These are phyloP conservation scores for Chaetodon trifasciatus DNA, from an alignment of 2,797 vertebrate genomes.

Conservation along the genomic window DNA sequence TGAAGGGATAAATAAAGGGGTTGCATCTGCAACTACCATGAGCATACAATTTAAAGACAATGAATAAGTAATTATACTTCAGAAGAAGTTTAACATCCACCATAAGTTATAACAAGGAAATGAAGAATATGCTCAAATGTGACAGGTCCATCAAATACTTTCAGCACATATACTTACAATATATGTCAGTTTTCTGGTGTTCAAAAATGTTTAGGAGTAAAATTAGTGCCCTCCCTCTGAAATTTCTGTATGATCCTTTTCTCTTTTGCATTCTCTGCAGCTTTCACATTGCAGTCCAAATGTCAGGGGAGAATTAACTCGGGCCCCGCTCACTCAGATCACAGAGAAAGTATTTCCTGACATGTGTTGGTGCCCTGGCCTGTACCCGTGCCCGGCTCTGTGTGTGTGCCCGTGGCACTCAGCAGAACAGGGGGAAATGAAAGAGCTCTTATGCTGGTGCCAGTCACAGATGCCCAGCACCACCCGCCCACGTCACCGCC, in stretches of 20 bases:
- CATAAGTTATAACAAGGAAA: neutral
- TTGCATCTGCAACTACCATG: neutral
- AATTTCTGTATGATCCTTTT: slow-evolving; percentile 55
- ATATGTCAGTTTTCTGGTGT: slow-evolving; percentile 19
- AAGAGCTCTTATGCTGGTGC: slow-evolving; percentile 82
- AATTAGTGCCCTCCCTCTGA: slow-evolving; percentile 29
- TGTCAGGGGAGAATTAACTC: slow-evolving; percentile 63
- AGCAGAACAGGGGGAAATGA: slow-evolving; percentile 80
- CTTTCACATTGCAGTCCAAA: slow-evolving; percentile 62
- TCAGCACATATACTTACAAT: neutral
- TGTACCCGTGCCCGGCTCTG: slow-evolving; percentile 74
- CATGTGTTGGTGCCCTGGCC: slow-evolving; percentile 82
- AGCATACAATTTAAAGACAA: neutral
- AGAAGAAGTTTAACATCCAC: slow-evolving; percentile 3
- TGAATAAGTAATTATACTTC: neutral
- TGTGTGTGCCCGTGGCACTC: slow-evolving; percentile 77
- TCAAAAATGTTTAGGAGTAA: slow-evolving; percentile 18
- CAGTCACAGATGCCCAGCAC: slow-evolving; percentile 84
- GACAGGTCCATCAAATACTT: slow-evolving; percentile 6
- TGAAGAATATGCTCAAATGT: slow-evolving; percentile 21
- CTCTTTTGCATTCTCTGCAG: slow-evolving; percentile 48
- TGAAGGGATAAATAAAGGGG: neutral
- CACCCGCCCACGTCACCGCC: slow-evolving; percentile 77
- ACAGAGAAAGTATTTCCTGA: slow-evolving; percentile 84
- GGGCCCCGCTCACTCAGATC: slow-evolving; percentile 72